A percentile compares a stretch with the other conserved stretches of the same genome.
Evolutionary conservation across 2,113 vertebrate species (phyloP).

Genomic region (Verasper variegatus): DNA sequence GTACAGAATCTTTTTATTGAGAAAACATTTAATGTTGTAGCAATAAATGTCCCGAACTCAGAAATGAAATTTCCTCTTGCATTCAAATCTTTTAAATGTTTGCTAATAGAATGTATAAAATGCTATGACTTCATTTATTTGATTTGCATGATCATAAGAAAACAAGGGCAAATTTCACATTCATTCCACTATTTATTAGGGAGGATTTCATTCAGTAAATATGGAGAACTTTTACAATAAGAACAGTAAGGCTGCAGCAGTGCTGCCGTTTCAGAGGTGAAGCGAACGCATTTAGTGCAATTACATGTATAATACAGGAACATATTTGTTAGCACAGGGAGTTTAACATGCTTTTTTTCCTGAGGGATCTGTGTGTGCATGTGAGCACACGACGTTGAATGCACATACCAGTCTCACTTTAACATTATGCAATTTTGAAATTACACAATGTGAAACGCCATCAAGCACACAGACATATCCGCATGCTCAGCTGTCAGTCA

Average conservation of each 20-base stretch:
- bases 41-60: neutral
- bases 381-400: neutral
- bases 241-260: neutral
- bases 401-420: neutral
- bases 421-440: neutral
- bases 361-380: neutral
- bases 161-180: conserved; percentile 2
- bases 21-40: no score
- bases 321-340: neutral
- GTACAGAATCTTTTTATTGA: neutral
- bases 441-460: neutral
- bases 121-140: neutral
- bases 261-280: neutral
- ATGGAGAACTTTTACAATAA: neutral
- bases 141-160: conserved; percentile 1
- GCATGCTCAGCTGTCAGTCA: neutral
- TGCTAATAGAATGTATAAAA: neutral
- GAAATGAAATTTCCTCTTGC: no score
- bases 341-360: neutral
- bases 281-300: conserved; percentile 25
- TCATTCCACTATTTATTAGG: conserved; percentile 25
- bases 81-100: neutral
- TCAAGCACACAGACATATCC: neutral
- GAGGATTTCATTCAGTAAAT: conserved; percentile 13
- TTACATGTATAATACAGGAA: neutral